A percentile compares a stretch with the other conserved stretches of the same genome.
These are phyloP conservation scores for Arnoldichthys spilopterus DNA, from an alignment of 2,797 vertebrate species.

Conservation along the genomic window DNA sequence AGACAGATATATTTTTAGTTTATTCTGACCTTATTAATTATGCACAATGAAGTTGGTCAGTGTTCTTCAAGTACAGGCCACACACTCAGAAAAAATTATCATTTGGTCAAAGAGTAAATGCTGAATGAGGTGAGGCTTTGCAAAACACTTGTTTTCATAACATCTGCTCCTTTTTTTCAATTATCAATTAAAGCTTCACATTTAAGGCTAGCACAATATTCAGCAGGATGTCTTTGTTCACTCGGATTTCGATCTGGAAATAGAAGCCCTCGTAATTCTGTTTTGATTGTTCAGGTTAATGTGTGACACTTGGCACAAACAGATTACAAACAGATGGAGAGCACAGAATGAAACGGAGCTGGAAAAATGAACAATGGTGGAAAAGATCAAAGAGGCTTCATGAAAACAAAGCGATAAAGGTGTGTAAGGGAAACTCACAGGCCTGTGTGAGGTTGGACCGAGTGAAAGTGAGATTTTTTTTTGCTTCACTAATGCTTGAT, in stretches of 20 bases:
- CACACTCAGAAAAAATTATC: no score
- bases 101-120: neutral
- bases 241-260: slow-evolving; percentile 47
- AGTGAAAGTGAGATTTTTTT: slow-evolving; percentile 26
- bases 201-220: slow-evolving; percentile 2
- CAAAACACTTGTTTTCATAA: slow-evolving; percentile 29
- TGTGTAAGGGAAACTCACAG: slow-evolving; percentile 21
- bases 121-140: slow-evolving; percentile 22
- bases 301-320: slow-evolving; percentile 30
- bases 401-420: slow-evolving; percentile 25
- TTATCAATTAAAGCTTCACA: slow-evolving; percentile 26
- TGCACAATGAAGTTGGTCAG: no score
- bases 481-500: slow-evolving; percentile 24
- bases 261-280: slow-evolving; percentile 33
- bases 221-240: slow-evolving; percentile 39
- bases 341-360: slow-evolving; percentile 14
- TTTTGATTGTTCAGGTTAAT: slow-evolving; percentile 37
- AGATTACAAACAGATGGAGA: slow-evolving; percentile 37
- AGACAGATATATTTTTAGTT: no score
- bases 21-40: no score
- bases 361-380: slow-evolving; percentile 42
- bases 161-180: slow-evolving; percentile 24
- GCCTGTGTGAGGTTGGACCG: slow-evolving; percentile 27
- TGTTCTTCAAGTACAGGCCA: no score
- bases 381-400: slow-evolving; percentile 52